Base-by-base conservation (phyloP, 2,113 vertebrate genomes). In the Diadophis punctatus region DNA sequence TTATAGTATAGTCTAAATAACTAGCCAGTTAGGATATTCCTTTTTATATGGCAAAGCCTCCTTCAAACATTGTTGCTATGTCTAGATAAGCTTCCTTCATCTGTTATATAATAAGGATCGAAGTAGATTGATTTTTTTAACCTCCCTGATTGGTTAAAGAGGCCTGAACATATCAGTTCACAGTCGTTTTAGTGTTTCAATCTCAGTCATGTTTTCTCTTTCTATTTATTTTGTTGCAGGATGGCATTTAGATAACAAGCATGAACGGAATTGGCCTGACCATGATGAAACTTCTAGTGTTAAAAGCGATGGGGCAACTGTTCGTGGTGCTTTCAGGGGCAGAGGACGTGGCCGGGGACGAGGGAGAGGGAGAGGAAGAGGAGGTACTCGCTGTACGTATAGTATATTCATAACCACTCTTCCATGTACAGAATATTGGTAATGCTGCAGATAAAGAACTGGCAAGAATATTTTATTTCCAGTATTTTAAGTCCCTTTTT, bases 211-310 rank as follows among this genome's bases (percentile, higher is more conserved):
- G 4, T 46, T 84, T 58, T 9, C 86, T 18, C 55, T 23, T 94
- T 11, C 27, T 48, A 27, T 25, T 91, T 5, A 0, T 93, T 46
- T 51, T 91, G 12, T 90, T 89, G 88, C 97, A 98, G 99, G 98
- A 95, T 99, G 99, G 98, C 98, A 99, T 97, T 98, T 98, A 0
- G 98, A 99, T 93, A 98, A 97, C 96, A 99, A 99, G 96, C 98
- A 98, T 1, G 99, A 99, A 95, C 98, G 98, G 10, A 98, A 98
- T 96, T 99, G 99, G 98, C 98, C 98, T 3, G 99, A 99, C 91
- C 99, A 99, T 4, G 99, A 99, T 1, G 99, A 99, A 96, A 99
- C 99, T 58, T 99, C 99, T 89, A 99, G 99, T 0, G 99, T 99
- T 96, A 99, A 99, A 97, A 99, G 99, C 3, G 99, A 99, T 95